Conservation (phyloP, 1,140 invertebrate genomes). For the Caerostris darwini region DNA sequence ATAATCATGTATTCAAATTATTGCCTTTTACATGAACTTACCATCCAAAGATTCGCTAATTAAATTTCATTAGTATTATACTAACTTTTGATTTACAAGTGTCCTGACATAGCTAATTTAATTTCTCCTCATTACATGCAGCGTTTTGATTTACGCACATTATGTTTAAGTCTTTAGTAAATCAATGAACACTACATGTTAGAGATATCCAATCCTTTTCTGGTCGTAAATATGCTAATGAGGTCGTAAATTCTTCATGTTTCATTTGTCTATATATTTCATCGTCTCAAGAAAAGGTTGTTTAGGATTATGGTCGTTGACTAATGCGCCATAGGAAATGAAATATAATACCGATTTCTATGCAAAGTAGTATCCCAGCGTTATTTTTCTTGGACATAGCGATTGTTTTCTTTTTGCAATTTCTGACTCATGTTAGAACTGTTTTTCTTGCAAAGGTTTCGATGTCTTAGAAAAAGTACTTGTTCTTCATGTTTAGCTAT, state of each 20-base stretch:
- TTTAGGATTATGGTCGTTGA: background rate
- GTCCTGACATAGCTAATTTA: background rate
- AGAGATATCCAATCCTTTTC: background rate
- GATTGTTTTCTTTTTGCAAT: too few species aligned
- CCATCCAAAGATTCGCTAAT: background rate
- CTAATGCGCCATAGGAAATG: background rate
- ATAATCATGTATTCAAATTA: background rate
- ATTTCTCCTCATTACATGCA: background rate
- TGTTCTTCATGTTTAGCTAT: too few species aligned
- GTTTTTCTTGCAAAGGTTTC: too few species aligned
- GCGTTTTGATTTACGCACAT: background rate
- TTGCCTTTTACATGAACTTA: background rate
- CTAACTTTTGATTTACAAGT: background rate
- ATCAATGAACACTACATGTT: background rate
- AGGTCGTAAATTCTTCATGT: background rate
- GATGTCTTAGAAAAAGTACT: too few species aligned
- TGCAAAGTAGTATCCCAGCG: background rate
- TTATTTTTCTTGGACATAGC: background rate
- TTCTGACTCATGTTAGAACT: too few species aligned
- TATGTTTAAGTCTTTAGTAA: background rate
- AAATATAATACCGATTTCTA: background rate
- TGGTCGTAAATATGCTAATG: constrained; percentile 7
- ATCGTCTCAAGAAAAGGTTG: background rate
- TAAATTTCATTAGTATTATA: background rate
- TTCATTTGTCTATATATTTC: background rate